Conservation (phyloP, 2,113 vertebrate species). For the Machaerirhynchus nigripectus region DNA sequence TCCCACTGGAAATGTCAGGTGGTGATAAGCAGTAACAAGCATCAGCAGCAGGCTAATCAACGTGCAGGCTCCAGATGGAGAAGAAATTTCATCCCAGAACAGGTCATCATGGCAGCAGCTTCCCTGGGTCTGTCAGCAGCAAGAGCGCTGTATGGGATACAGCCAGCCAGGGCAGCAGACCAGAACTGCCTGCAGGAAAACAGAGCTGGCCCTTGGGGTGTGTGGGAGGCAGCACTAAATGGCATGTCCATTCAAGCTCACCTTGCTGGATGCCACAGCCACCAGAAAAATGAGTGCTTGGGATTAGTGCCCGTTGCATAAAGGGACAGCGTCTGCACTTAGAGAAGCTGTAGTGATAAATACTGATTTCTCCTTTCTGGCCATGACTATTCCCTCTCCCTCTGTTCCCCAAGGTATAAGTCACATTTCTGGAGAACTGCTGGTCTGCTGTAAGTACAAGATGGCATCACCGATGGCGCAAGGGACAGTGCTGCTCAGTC, state of each 20-base stretch:
- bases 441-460: neutral
- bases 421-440: neutral
- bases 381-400: neutral
- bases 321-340: neutral
- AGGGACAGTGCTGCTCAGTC: neutral
- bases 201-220: neutral
- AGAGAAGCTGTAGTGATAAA: neutral
- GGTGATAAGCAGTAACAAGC: neutral
- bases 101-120: neutral
- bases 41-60: neutral
- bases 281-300: neutral
- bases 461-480: neutral
- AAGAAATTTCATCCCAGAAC: neutral
- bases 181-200: neutral
- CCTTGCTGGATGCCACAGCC: neutral
- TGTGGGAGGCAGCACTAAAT: neutral
- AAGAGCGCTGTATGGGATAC: accelerated
- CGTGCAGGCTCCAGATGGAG: neutral
- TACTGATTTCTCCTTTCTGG: neutral
- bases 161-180: neutral
- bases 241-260: neutral
- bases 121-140: neutral
- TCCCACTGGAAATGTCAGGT: neutral
- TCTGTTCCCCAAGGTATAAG: neutral
- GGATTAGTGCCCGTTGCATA: neutral